These are phyloP conservation scores for Troides oblongomaculatus DNA, from an alignment of 2,888 invertebrate species.

Conservation along the genomic window DNA sequence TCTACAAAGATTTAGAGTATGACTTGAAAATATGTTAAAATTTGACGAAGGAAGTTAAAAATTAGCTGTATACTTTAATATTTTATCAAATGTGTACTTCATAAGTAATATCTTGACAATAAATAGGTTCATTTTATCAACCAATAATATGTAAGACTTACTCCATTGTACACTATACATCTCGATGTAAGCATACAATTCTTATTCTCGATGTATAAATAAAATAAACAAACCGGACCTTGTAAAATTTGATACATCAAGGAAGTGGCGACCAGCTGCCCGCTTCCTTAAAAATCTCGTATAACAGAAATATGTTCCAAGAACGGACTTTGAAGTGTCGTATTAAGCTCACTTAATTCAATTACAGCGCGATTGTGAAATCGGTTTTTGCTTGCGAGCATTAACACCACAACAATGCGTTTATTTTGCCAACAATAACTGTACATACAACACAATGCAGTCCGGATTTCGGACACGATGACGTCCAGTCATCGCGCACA, in stretches of 20 bases:
- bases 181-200: neutral
- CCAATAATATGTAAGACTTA: no score
- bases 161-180: no score
- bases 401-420: constrained; percentile 58
- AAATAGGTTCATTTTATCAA: no score
- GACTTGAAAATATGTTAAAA: no score
- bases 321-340: constrained; percentile 46
- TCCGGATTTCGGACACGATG: constrained; percentile 44
- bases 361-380: constrained; percentile 63
- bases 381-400: constrained; percentile 56
- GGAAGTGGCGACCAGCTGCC: constrained; percentile 13
- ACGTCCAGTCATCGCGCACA: constrained; percentile 44
- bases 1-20: no score
- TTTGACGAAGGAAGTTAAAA: no score
- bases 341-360: constrained; percentile 62
- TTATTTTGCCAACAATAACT: constrained; percentile 78
- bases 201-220: neutral
- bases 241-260: constrained; percentile 11
- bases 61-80: no score
- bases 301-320: constrained; percentile 35
- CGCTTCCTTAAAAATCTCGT: neutral
- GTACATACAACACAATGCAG: constrained; percentile 53
- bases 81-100: no score
- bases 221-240: constrained; percentile 16
- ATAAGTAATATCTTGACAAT: no score